phyloP scores from a whole-genome alignment of 2,113 vertebrate species.

The Plectropomus leopardus region DNA sequence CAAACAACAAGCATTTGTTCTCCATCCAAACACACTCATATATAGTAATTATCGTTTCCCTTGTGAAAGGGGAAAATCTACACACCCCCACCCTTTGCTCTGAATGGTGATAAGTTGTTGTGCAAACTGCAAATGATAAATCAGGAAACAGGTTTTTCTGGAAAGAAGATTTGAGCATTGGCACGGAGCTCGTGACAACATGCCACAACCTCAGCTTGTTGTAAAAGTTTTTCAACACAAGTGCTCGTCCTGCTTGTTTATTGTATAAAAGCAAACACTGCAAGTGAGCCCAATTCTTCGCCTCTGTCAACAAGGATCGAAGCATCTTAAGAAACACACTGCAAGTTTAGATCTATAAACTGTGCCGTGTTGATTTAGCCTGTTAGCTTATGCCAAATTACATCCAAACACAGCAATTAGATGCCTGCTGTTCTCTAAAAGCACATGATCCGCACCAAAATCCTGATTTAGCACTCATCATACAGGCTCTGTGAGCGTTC shows the following conservation, averaged over 20 bases:
- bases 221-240: constrained; percentile 36
- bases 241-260: constrained; percentile 41
- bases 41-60: constrained; percentile 58
- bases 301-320: constrained; percentile 28
- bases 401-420: constrained; percentile 46
- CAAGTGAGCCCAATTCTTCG: constrained; percentile 20
- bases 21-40: constrained; percentile 52
- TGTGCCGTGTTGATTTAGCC: constrained; percentile 24
- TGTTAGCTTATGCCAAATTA: constrained; percentile 24
- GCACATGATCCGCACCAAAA: constrained; percentile 14
- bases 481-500: constrained; percentile 15
- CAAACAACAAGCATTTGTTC: constrained; percentile 63
- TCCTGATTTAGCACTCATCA: constrained; percentile 50
- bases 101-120: constrained; percentile 52
- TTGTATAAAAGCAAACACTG: constrained; percentile 31
- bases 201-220: constrained; percentile 46
- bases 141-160: constrained; percentile 76
- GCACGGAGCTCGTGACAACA: constrained; percentile 51
- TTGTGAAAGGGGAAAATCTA: constrained; percentile 21
- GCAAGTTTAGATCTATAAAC: not conserved
- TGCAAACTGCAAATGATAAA: constrained; percentile 70
- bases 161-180: constrained; percentile 56
- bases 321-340: not conserved
- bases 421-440: constrained; percentile 2
- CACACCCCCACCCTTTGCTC: constrained; percentile 37